Conservation (phyloP, 1,140 invertebrate species). For the Onthophagus taurus region DNA sequence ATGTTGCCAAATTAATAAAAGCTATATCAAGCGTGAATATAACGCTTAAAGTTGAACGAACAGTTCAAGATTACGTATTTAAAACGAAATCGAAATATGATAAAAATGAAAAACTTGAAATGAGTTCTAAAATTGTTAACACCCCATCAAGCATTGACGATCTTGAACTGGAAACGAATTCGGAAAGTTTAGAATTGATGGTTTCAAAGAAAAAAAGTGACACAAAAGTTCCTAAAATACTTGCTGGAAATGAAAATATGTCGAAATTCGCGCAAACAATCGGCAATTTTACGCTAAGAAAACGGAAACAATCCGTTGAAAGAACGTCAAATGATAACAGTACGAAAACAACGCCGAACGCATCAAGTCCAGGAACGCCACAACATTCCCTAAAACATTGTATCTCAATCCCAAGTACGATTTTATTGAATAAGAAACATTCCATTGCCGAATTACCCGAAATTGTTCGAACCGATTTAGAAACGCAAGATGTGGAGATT, state of each 20-base stretch:
- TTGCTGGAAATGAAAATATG: constrained; percentile 33
- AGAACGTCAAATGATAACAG: constrained; percentile 42
- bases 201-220: constrained; percentile 11
- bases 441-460: constrained; percentile 31
- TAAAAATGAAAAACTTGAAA: constrained; percentile 13
- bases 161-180: background rate
- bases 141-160: constrained; percentile 8
- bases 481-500: constrained; percentile 23
- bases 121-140: constrained; percentile 11
- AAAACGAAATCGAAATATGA: no score
- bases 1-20: constrained; percentile 60
- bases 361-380: constrained; percentile 43
- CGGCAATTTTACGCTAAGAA: constrained; percentile 42
- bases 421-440: constrained; percentile 32
- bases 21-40: constrained; percentile 41
- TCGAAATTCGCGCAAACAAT: constrained; percentile 37
- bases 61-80: constrained; percentile 33
- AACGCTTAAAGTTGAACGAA: constrained; percentile 49
- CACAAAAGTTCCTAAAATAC: constrained; percentile 11
- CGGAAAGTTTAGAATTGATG: constrained; percentile 5
- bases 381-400: constrained; percentile 24
- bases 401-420: constrained; percentile 19
- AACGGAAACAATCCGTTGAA: constrained; percentile 46
- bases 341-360: constrained; percentile 43
- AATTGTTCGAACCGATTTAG: constrained; percentile 25